These are phyloP conservation scores for Margarornis squamiger DNA, from an alignment of 2,797 vertebrate genomes.

Conservation along the genomic window DNA sequence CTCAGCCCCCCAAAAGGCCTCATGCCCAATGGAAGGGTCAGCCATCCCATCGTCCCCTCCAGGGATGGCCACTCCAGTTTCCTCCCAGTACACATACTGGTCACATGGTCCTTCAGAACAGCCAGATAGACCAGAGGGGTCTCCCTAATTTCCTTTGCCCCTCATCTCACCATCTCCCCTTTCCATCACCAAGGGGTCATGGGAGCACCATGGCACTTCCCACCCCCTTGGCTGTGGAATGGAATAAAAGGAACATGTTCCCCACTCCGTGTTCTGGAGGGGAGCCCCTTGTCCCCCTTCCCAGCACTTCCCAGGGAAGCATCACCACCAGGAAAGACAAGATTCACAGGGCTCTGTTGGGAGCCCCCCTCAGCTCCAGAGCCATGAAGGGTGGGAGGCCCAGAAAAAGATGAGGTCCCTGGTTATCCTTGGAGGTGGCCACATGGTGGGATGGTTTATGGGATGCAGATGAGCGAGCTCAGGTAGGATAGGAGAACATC, in stretches of 20 bases:
- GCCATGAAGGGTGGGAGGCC: not conserved
- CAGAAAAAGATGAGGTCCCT: not conserved
- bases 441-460: accelerated
- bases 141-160: not conserved
- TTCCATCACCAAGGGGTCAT: not conserved
- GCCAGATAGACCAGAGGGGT: not conserved
- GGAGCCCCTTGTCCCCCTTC: not conserved
- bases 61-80: not conserved
- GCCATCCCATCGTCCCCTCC: not conserved
- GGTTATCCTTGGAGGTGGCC: not conserved
- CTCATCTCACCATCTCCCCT: not conserved
- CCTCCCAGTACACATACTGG: not conserved
- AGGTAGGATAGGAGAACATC: not conserved
- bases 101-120: not conserved
- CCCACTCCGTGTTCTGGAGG: not conserved
- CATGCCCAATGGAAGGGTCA: not conserved
- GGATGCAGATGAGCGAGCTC: not conserved
- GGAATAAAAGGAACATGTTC: accelerated
- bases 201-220: accelerated
- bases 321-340: accelerated
- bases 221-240: not conserved
- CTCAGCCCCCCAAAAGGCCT: not conserved
- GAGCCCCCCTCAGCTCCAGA: not conserved
- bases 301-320: not conserved
- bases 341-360: not conserved